A percentile compares a stretch with the other conserved stretches of the same genome.
These are phyloP conservation scores for Homarus americanus DNA, from an alignment of 1,140 invertebrate species.

Conservation along the genomic window DNA sequence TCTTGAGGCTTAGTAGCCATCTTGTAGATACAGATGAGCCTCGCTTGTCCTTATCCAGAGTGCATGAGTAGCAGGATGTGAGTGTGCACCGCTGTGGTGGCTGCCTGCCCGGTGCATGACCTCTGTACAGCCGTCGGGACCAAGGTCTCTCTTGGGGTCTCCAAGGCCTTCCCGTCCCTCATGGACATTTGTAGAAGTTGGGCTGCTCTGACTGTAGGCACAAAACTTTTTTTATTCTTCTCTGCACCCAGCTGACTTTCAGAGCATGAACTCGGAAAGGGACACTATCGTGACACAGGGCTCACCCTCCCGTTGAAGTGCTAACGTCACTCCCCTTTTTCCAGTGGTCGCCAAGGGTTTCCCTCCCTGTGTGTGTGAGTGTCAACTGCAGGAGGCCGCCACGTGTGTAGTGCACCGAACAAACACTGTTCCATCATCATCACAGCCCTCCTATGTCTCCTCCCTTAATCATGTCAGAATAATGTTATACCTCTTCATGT, in stretches of 20 bases:
- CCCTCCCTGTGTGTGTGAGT: background rate
- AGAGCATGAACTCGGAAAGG: background rate
- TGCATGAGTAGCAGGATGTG: background rate
- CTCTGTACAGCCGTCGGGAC: background rate
- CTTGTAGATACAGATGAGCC: background rate
- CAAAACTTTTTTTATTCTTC: background rate
- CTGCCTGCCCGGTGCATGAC: background rate
- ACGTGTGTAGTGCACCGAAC: background rate
- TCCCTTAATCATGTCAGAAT: constrained; percentile 7
- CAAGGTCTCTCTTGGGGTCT: background rate
- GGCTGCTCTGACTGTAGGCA: background rate
- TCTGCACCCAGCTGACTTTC: background rate
- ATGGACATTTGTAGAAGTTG: background rate
- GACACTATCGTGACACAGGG: background rate
- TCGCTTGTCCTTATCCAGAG: background rate
- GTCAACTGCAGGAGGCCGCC: background rate
- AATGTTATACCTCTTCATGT: background rate
- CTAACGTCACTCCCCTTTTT: background rate
- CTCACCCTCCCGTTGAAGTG: background rate
- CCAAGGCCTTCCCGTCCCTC: background rate
- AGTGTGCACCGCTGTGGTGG: constrained; percentile 5
- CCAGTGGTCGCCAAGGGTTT: background rate
- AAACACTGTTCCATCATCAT: background rate
- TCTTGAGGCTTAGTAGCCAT: background rate
- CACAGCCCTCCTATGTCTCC: background rate